Evolutionary conservation across 2,113 vertebrate species (phyloP).

Genomic region (Arenaria interpres): DNA sequence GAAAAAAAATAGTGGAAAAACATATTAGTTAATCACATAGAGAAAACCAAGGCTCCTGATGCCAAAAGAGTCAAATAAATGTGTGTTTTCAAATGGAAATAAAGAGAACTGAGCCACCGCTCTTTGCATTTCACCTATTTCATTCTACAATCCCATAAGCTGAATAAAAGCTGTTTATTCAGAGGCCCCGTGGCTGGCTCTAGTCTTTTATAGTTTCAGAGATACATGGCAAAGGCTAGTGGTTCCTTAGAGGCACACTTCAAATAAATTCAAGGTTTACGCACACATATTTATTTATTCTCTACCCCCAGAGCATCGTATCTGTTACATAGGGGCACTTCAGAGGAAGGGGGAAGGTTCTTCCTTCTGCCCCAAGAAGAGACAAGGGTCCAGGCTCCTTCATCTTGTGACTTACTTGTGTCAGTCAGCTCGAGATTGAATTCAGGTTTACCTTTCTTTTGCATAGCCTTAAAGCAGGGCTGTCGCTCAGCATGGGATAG

Average conservation of each 20-base stretch:
- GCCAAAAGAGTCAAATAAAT: neutral
- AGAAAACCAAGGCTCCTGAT: neutral
- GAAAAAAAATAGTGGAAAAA: neutral
- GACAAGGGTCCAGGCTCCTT: no score
- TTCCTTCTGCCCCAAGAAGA: no score
- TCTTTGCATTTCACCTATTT: neutral
- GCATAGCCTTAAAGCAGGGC: no score
- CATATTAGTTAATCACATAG: neutral
- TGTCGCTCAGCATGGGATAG: no score
- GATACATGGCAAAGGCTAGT: neutral
- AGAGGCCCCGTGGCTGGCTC: neutral
- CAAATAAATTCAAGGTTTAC: neutral
- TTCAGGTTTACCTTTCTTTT: no score
- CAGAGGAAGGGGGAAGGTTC: no score
- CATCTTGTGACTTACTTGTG: no score
- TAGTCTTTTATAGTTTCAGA: neutral
- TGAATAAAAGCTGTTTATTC: neutral
- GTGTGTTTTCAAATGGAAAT: neutral
- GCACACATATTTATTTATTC: neutral
- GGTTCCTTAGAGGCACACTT: neutral
- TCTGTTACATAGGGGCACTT: no score
- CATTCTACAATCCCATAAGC: neutral
- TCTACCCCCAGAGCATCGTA: no score
- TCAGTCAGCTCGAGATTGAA: no score
- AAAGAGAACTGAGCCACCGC: neutral